Base-by-base conservation (phyloP, 2,888 invertebrate species). In the Drosophila pullipes region DNA sequence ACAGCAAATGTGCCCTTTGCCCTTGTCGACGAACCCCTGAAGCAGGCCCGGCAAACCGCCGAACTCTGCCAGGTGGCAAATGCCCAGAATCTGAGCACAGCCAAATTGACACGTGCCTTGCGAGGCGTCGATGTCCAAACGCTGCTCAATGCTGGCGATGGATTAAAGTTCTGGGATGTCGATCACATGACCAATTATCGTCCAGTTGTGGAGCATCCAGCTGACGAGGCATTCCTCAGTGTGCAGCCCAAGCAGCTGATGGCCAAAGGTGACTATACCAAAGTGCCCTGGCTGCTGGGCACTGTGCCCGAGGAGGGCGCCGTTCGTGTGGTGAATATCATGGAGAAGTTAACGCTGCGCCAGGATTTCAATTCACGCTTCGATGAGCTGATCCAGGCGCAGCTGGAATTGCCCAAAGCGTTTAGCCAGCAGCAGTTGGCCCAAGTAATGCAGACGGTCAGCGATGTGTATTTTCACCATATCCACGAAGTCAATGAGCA, bases 221-320 rank as follows among this genome's bases (percentile, higher is more conserved):
- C 16, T 6, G 59, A 93, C 31, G 92, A 93, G 35, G 93, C 94
- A 1, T 95, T 95, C 79, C 74, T 95, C 1, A 93, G 93, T 0
- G 91, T 91, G 63, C 90, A 93, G 64, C 95, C 95, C 0, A 60
- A 89, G 16, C 81, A 93, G 18, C 82, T 94, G 39, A 81, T 95
- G 30, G 79, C 85, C 55, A 74, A 70, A n/a, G 94, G 94, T 16
- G 88, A 91, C 41, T 94, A 94, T 60, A 84, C 85, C 16, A 91
- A 93, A 25, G 92, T 95, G 4, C 95, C 95, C 1, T 94, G 94
- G 93, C 93, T 95, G 77, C 86, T 93, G 13, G 94, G 95, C 6
- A 88, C 93, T 1, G 94, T 94, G 4, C 92, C 94, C 2, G 89
- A 93, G 6, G 95, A 95, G 83, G 95, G 95, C 28, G 93, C 94